Evolutionary conservation across 1,140 invertebrate genomes (phyloP), one percentile per base, ranked within the genome.

Genomic region (Microplitis mediator): DNA sequence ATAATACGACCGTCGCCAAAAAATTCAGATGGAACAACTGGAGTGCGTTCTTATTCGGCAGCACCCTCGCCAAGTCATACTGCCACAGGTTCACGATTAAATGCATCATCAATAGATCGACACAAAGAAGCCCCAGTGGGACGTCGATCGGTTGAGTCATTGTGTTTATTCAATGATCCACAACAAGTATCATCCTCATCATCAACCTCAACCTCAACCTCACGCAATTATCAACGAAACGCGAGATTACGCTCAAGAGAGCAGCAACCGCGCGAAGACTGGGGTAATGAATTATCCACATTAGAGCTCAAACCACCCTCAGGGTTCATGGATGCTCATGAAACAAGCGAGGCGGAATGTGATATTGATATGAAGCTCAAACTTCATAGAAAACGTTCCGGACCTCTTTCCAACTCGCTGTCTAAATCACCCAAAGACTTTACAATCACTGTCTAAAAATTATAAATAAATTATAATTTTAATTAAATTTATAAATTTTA

Each of bases 341-440:
- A 88, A 73, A 84, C 82, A 58, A 88, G 86, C 77, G 86, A 88
- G 72, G 86, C 86, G 52, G 87, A 88, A 70, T 87, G 87, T 76
- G 86, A 88, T 76, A 86, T 87, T 75, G 85, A 88, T 73, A 82
- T 85, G 74, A 84, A 85, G 73, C 76, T 85, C 4, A 82, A 80
- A 72, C 74, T 87, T 23, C 83, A 85, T 39, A 81, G 80, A 56
- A 85, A 82, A 70, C 78, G 76, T 68, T 72, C 76, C 35, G 76
- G 74, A 9, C 74, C 78, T 16, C 68, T 79, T 58, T 78, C 80
- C 34, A 80, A 82, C 71, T 83, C 84, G 67, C 80, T 86, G 69
- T 86, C 84, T 14, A 86, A 86, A 79, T 86, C 84, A 72, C 81
- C 83, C 63, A 85, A 87, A 68, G 85, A 86, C 79, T 87, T 86